These are phyloP conservation scores for Epinotia bilunana DNA, from an alignment of 2,888 invertebrate genomes.

Conservation along the genomic window DNA sequence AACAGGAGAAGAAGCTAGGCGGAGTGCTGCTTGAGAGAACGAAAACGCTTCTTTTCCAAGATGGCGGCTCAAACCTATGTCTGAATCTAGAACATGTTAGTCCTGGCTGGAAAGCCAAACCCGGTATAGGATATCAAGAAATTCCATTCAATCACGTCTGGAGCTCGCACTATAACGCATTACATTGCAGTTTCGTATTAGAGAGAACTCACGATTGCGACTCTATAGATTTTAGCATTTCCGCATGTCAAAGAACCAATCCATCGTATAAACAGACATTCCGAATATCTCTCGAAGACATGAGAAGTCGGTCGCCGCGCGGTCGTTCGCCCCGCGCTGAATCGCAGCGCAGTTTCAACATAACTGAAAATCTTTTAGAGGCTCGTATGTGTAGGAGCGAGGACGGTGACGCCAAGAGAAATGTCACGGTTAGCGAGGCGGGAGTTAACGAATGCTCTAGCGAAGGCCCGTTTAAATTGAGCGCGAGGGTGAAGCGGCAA, in stretches of 20 bases:
- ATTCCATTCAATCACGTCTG: conserved; percentile 96
- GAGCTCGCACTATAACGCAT: conserved; percentile 92
- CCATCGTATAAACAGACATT: conserved; percentile 81
- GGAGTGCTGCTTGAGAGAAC: conserved; percentile 95
- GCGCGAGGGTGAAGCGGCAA: conserved; percentile 82
- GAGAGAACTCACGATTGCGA: conserved; percentile 87
- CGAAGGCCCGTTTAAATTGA: conserved; percentile 86
- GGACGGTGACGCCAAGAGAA: conserved; percentile 77
- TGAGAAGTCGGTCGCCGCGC: conserved; percentile 76
- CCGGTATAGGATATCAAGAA: conserved; percentile 94
- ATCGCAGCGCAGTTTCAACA: conserved; percentile 79
- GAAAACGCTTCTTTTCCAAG: conserved; percentile 93
- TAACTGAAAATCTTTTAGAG: conserved; percentile 79
- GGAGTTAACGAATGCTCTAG: conserved; percentile 86
- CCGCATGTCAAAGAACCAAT: conserved; percentile 79
- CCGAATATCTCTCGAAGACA: conserved; percentile 78
- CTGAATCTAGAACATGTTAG: conserved; percentile 95
- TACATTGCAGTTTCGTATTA: conserved; percentile 95
- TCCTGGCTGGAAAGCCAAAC: conserved; percentile 94
- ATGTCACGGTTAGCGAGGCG: conserved; percentile 85
- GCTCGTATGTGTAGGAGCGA: conserved; percentile 79
- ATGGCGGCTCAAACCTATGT: conserved; percentile 94
- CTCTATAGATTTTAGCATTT: conserved; percentile 77
- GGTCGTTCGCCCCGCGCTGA: conserved; percentile 79
- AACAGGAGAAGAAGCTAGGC: conserved; percentile 91